A percentile compares a stretch with the other conserved stretches of the same genome.
Conservation (phyloP, 23 tunicate species). For the Botrylloides violaceus region DNA sequence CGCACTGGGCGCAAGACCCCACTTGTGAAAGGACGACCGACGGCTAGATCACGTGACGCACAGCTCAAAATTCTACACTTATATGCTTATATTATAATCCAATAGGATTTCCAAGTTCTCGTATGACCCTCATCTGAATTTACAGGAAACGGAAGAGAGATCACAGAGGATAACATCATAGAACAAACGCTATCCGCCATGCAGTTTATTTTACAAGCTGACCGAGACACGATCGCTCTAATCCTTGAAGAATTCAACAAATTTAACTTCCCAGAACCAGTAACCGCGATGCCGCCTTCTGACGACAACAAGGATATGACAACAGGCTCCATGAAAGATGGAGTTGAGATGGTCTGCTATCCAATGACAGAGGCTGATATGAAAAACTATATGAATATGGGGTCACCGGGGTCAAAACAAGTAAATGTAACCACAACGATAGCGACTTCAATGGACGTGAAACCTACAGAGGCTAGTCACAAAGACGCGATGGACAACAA, state of each 20-base stretch:
- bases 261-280: not conserved
- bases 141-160: not conserved
- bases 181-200: not conserved
- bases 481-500: no score
- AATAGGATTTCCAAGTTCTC: no score
- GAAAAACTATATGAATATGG: not conserved
- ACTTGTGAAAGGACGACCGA: no score
- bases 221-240: not conserved
- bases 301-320: not conserved
- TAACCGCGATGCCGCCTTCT: not conserved
- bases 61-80: no score
- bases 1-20: no score
- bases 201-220: not conserved
- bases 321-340: not conserved
- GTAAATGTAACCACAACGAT: no score
- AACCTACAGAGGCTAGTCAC: no score
- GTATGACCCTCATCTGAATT: not conserved
- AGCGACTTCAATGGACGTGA: no score
- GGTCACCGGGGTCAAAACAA: no score
- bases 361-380: conserved; percentile 12
- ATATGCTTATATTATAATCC: no score
- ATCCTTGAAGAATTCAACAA: not conserved
- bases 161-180: not conserved
- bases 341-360: conserved; percentile 7
- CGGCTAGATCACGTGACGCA: no score